phyloP scores from a whole-genome alignment of 1,140 invertebrate genomes.

The Leptinotarsa lineolata region DNA sequence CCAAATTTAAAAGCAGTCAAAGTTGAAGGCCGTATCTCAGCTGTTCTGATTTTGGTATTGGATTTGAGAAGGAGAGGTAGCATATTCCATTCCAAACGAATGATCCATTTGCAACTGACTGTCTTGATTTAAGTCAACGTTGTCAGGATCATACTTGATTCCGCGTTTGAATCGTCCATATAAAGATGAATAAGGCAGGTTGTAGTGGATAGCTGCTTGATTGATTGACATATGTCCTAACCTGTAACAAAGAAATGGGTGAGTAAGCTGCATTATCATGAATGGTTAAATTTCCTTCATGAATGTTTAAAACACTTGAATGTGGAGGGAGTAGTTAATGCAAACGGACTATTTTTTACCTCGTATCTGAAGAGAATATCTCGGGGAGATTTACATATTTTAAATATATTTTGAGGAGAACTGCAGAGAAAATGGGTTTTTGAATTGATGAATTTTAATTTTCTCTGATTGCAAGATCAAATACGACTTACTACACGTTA shows the following conservation, averaged over 20 bases:
- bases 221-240: slow-evolving; percentile 91
- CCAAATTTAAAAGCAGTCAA: slow-evolving; percentile 42
- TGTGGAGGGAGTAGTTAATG: no score
- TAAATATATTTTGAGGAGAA: no score
- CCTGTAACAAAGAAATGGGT: slow-evolving; percentile 55
- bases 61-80: slow-evolving; percentile 50
- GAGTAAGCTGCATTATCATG: no score
- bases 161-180: slow-evolving; percentile 86
- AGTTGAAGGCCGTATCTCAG: slow-evolving; percentile 49
- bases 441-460: no score
- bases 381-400: no score
- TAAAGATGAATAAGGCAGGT: slow-evolving; percentile 85
- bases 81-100: slow-evolving; percentile 50
- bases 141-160: slow-evolving; percentile 60
- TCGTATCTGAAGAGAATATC: no score
- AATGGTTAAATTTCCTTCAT: no score
- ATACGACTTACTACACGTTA: no score
- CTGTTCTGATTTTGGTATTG: slow-evolving; percentile 55
- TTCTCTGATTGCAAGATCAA: no score
- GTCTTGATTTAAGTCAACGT: slow-evolving; percentile 48
- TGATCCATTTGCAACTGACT: slow-evolving; percentile 51
- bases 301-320: no score
- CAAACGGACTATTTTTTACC: no score
- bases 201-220: slow-evolving; percentile 90
- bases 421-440: no score